These are phyloP conservation scores for Dicrurus megarhynchus DNA, from an alignment of 2,113 vertebrate genomes.

Conservation along the genomic window DNA sequence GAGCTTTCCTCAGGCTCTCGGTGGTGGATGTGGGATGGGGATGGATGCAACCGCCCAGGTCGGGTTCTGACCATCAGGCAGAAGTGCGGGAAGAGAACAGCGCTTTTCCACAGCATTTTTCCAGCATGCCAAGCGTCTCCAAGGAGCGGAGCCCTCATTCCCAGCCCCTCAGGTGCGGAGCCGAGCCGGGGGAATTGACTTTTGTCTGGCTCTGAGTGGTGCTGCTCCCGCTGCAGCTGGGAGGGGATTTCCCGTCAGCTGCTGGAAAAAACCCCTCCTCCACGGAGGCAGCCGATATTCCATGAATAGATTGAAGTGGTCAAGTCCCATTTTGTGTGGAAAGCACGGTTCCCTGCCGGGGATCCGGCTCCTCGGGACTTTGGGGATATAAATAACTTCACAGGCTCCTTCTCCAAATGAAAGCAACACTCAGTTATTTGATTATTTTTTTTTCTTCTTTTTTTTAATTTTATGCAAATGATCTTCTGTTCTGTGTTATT, in stretches of 20 bases:
- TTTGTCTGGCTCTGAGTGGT: not conserved
- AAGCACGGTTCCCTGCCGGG: not conserved
- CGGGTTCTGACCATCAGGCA: not conserved
- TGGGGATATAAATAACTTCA: slow-evolving; percentile 34
- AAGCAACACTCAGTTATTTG: slow-evolving; percentile 14
- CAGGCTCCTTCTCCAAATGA: slow-evolving; percentile 12
- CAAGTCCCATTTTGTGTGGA: slow-evolving; percentile 26
- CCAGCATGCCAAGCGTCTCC: fast-evolving
- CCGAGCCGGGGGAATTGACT: not conserved
- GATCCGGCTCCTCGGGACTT: not conserved
- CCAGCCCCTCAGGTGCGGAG: slow-evolving; percentile 9
- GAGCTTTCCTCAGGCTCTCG: not conserved
- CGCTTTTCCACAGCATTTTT: not conserved
- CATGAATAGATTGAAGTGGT: slow-evolving; percentile 18
- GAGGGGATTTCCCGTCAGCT: slow-evolving; percentile 46
- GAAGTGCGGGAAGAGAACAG: not conserved
- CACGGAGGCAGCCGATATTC: slow-evolving; percentile 21
- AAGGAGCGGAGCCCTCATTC: not conserved
- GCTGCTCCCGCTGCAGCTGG: slow-evolving; percentile 26
- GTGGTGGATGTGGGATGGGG: not conserved
- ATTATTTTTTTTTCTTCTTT: not conserved
- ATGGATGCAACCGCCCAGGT: fast-evolving
- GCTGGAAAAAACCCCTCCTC: not conserved
- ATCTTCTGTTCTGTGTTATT: slow-evolving; percentile 56
- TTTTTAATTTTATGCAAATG: slow-evolving; percentile 65